Percentiles rank a stretch among this genome's conserved stretches.
Conservation (phyloP, 2,888 invertebrate species). For the Anticlea derivata region DNA sequence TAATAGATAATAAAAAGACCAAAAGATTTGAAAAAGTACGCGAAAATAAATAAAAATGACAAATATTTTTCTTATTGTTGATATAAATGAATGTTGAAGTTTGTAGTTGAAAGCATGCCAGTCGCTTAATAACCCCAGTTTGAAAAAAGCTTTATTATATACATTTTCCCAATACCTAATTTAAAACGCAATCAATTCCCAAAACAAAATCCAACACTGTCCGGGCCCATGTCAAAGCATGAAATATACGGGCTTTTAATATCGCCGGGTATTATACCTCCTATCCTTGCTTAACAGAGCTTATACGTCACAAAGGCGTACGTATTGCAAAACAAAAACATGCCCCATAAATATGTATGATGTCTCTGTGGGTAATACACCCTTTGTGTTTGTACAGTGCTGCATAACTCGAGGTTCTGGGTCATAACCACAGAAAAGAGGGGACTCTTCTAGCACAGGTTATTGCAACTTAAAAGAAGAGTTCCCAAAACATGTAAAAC, state of each 20-base stretch:
- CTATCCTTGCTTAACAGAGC: slow-evolving; percentile 3
- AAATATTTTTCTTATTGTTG: no score
- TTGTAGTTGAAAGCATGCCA: no score
- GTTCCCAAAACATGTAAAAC: no score
- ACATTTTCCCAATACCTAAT: neutral
- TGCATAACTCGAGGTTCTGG: neutral
- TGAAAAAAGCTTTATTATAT: no score
- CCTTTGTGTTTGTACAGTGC: slow-evolving; percentile 20
- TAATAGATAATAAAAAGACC: no score
- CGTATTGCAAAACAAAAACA: slow-evolving; percentile 28
- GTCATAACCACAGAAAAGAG: no score
- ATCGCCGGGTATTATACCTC: neutral
- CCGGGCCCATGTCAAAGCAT: neutral
- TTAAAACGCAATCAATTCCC: neutral
- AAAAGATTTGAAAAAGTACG: no score
- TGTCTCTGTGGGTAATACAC: slow-evolving; percentile 12
- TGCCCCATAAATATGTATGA: slow-evolving; percentile 31
- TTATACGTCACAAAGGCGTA: slow-evolving; percentile 17
- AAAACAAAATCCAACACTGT: neutral
- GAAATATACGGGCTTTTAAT: neutral
- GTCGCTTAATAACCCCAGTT: no score
- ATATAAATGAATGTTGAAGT: no score
- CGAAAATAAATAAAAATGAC: no score
- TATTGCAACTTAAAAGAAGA: no score
- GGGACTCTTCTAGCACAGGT: no score